Conservation (phyloP, 2,113 vertebrate species). For the Silurus asotus region DNA sequence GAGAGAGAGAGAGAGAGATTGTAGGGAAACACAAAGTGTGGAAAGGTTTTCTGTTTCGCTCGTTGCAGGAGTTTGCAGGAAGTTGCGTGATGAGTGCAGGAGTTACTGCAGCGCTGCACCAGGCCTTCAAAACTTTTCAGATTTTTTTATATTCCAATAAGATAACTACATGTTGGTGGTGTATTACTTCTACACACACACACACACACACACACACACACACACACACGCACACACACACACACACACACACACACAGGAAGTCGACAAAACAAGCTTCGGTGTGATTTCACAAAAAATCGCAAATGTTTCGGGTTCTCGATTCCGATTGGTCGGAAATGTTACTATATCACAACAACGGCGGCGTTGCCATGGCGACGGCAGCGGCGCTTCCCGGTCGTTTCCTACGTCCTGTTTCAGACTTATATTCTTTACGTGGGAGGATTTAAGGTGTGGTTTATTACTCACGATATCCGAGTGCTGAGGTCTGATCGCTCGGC, state of each 20-base stretch:
- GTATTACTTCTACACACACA: background rate
- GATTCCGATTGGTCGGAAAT: background rate
- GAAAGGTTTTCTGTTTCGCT: background rate
- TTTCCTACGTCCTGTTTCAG: no score
- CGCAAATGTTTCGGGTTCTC: background rate
- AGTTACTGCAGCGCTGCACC: background rate
- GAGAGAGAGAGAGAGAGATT: background rate
- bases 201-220: no score
- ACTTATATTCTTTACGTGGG: background rate
- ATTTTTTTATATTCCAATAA: background rate
- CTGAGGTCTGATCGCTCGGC: conserved; percentile 34
- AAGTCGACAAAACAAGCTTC: no score
- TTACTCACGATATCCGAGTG: conserved; percentile 47
- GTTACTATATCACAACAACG: background rate
- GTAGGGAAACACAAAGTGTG: no score
- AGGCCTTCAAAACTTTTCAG: background rate
- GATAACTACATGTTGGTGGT: background rate
- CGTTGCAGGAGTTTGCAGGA: background rate
- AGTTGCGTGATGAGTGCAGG: background rate
- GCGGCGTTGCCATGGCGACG: background rate
- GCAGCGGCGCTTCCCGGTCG: background rate
- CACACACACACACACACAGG: no score
- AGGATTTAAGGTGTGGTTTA: background rate
- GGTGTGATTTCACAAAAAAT: background rate
- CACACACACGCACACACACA: no score